These are phyloP conservation scores for Theodoxus fluviatilis DNA, from an alignment of 2,888 invertebrate genomes.

Conservation along the genomic window DNA sequence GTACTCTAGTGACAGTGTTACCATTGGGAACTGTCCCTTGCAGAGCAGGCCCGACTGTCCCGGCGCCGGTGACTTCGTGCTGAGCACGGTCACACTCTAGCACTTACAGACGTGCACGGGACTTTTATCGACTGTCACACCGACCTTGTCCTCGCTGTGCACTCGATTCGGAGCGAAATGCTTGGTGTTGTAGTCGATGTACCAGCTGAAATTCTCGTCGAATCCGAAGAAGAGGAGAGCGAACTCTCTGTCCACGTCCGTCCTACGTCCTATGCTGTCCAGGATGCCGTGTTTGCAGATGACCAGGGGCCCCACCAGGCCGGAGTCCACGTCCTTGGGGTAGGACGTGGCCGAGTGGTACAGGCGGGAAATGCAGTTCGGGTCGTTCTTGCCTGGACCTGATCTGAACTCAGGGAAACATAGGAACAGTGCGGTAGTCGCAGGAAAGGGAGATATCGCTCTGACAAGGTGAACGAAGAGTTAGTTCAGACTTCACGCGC, in stretches of 20 bases:
- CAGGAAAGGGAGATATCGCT: no score
- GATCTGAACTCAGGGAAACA: no score
- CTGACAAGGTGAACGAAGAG: no score
- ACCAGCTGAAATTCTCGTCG: slow-evolving; percentile 36
- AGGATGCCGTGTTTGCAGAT: no score
- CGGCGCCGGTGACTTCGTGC: background rate
- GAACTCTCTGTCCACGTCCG: slow-evolving; percentile 30
- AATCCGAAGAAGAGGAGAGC: slow-evolving; percentile 29
- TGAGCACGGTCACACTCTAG: background rate
- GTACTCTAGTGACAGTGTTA: no score
- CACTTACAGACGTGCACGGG: slow-evolving; percentile 28
- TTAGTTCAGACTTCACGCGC: no score
- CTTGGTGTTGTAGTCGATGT: slow-evolving; percentile 34
- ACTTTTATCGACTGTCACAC: slow-evolving; percentile 27
- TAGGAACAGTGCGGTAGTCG: no score
- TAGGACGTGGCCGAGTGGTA: slow-evolving; percentile 46
- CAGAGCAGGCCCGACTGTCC: no score
- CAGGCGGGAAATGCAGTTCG: slow-evolving; percentile 45
- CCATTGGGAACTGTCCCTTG: no score
- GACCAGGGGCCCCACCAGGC: slow-evolving; percentile 46
- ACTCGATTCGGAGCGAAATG: slow-evolving; percentile 10
- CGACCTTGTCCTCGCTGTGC: slow-evolving; percentile 25
- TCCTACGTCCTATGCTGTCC: no score
- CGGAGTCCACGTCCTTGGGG: slow-evolving; percentile 41
- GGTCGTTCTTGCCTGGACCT: slow-evolving; percentile 47